Evolutionary conservation across 2,113 vertebrate species (phyloP), one percentile per base, ranked within the genome.

Genomic region (Limnothrissa miodon): DNA sequence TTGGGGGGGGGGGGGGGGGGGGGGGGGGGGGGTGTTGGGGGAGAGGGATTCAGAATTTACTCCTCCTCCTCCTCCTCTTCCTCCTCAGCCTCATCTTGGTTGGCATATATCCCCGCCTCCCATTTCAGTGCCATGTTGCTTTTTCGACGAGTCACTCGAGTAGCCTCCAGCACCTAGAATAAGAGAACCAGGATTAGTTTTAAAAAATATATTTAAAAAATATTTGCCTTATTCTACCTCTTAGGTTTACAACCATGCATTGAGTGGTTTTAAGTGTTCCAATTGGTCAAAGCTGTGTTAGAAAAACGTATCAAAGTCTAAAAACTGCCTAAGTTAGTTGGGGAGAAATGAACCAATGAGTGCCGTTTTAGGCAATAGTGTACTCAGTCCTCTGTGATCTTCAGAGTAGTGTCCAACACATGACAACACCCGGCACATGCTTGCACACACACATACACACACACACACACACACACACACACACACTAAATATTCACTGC

Each of bases 31-130:
- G 39, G 10, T 9, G 45, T 4, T 0, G 88, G 82, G 59, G 90
- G 2, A 13, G 15, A n/a, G n/a, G n/a, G n/a, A n/a, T 42, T 42
- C 51, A 6, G 51, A 23, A 19, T 56, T 5, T 92, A 91, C 0
- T 93, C 93, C 0, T 93, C 92, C 0, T 93, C 92, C 0, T n/a
- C 91, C 0, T 92, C 94, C 0, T 93, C 92, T 1, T 91, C 96
- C 51, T 95, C 96, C 4, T 97, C 94, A 0, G 93, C 90, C 81
- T 96, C 96, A 33, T 96, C 97, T 33, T 96, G 96, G 87, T 99
- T 99, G 91, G 97, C 95, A 11, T 99, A 99, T 86, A 99, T 96
- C 19, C 98, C 98, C 0, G 98, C 98, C 87, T 99, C 98, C 98
- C 98, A 99, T 79, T 96, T 96, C 83, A 97, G 87, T 0, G 98